A percentile compares a stretch with the other conserved stretches of the same genome.
phyloP scores from a whole-genome alignment of 2,113 vertebrate genomes.

The Silurus glanis region DNA sequence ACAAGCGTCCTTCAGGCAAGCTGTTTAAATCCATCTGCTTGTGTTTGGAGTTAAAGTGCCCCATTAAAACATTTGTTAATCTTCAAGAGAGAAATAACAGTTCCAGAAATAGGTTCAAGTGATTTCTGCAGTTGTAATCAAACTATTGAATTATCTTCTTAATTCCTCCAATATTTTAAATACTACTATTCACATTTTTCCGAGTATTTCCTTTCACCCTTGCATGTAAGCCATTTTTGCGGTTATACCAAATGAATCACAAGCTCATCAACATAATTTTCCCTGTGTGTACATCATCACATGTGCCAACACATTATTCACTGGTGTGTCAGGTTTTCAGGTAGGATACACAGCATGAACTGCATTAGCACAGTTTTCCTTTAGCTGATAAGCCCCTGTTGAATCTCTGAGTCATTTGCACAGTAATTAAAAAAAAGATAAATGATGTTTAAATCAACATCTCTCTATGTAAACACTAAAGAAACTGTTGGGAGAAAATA shows the following conservation, averaged over 20 bases:
- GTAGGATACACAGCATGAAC: not conserved
- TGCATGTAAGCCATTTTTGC: not conserved
- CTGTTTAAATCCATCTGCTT: not conserved
- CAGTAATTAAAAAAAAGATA: constrained; percentile 2
- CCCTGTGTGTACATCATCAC: not conserved
- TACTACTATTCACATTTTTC: not conserved
- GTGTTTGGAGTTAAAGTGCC: constrained; percentile 56
- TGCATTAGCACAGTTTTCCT: constrained; percentile 40
- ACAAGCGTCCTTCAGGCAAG: constrained; percentile 40
- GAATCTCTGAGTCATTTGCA: not conserved
- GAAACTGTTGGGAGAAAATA: not conserved
- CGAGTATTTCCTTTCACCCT: not conserved
- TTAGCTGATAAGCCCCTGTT: constrained; percentile 24
- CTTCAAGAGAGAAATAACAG: not conserved
- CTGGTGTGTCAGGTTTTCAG: constrained; percentile 4
- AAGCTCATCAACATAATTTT: not conserved
- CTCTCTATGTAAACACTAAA: not conserved
- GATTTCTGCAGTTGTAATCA: not conserved
- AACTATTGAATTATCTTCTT: not conserved
- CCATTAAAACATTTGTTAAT: constrained; percentile 53
- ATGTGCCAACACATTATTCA: constrained; percentile 4
- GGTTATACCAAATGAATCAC: not conserved
- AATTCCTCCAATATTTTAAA: constrained; percentile 1
- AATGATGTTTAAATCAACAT: constrained; percentile 21
- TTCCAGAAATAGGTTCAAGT: too few species aligned